Percentiles rank a stretch among this genome's conserved stretches.
Conservation (phyloP, 2,888 invertebrate species). For the Tineola bisselliella region DNA sequence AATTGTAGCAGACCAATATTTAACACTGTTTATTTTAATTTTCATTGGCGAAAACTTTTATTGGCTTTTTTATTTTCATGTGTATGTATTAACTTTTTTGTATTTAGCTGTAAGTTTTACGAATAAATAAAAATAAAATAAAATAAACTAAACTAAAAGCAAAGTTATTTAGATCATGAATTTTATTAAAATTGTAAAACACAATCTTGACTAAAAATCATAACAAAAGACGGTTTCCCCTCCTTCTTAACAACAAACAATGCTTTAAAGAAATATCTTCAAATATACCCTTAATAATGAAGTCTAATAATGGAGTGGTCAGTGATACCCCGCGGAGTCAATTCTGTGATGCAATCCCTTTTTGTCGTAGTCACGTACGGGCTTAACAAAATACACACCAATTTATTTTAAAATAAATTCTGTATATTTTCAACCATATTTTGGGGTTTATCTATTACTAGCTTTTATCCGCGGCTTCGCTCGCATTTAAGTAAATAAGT, state of each 20-base stretch:
- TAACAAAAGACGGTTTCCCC: not conserved
- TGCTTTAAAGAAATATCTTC: not conserved
- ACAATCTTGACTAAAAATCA: not conserved
- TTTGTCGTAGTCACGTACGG: constrained; percentile 11
- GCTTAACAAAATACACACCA: not conserved
- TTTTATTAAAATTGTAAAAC: not conserved
- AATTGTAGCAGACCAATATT: too few relatives aligned
- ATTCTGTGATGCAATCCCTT: not conserved
- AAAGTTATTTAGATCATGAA: too few relatives aligned
- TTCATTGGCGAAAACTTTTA: too few relatives aligned
- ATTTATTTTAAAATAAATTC: not conserved
- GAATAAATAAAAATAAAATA: too few relatives aligned
- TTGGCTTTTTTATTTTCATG: too few relatives aligned
- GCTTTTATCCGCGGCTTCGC: too few relatives aligned
- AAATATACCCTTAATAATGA: not conserved
- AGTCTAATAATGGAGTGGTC: constrained; percentile 1
- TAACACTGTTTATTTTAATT: too few relatives aligned
- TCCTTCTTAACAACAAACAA: not conserved
- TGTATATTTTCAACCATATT: too few relatives aligned
- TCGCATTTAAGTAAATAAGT: too few relatives aligned
- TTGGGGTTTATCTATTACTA: too few relatives aligned
- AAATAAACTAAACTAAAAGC: not conserved
- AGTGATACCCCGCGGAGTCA: constrained; percentile 12
- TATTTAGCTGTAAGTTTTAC: too few relatives aligned
- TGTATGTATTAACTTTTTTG: too few relatives aligned